Evolutionary conservation across 2,797 vertebrate genomes (phyloP).

Genomic region (Thunnus albacares): DNA sequence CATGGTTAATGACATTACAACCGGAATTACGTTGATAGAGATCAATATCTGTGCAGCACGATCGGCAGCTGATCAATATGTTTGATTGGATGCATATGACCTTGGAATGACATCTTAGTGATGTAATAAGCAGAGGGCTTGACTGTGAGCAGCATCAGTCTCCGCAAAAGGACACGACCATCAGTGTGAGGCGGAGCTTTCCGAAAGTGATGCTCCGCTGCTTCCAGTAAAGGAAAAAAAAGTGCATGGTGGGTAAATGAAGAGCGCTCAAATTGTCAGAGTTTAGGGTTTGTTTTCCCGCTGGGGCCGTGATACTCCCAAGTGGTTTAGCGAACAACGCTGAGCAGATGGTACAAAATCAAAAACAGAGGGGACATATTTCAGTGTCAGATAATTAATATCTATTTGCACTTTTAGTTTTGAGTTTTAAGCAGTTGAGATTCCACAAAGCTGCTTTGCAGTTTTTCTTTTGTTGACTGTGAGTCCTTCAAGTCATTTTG

Average conservation of each 20-base stretch:
- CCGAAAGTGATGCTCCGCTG: conserved; percentile 7
- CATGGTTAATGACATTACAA: conserved; percentile 9
- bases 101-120: conserved; percentile 49
- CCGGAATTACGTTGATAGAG: background rate
- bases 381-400: background rate
- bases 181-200: background rate
- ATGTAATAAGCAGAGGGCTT: conserved; percentile 26
- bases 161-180: background rate
- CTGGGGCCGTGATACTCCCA: background rate
- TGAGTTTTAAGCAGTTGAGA: background rate
- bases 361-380: too few relatives aligned
- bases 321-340: conserved; percentile 14
- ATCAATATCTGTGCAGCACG: conserved; percentile 45
- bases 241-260: conserved; percentile 35
- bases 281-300: conserved; percentile 5
- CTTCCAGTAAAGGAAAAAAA: background rate
- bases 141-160: background rate
- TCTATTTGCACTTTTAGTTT: background rate
- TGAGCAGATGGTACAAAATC: conserved; percentile 12
- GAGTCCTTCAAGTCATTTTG: too few relatives aligned
- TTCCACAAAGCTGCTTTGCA: background rate
- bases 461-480: background rate
- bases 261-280: background rate
- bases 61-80: conserved; percentile 52
- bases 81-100: conserved; percentile 52